These are phyloP conservation scores for Pogonomyrmex californicus DNA, from an alignment of 1,140 invertebrate species.

Conservation along the genomic window DNA sequence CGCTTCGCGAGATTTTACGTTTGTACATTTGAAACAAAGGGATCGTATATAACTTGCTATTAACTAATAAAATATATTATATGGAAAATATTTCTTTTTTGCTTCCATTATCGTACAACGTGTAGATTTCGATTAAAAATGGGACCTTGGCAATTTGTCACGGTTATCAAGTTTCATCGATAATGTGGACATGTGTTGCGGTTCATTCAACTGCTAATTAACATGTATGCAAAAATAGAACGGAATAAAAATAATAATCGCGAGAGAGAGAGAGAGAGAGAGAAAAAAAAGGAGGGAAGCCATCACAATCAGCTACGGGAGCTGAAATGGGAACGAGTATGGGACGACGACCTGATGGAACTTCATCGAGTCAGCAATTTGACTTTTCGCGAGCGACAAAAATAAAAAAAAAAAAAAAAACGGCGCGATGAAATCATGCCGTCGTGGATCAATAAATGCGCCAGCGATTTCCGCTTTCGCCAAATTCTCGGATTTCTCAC, in stretches of 20 bases:
- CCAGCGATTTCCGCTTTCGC: slow-evolving; percentile 62
- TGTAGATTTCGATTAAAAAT: background rate
- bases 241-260: slow-evolving; percentile 62
- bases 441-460: slow-evolving; percentile 33
- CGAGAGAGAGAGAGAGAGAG: too few species aligned
- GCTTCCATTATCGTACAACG: background rate
- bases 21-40: too few species aligned
- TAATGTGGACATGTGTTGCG: background rate
- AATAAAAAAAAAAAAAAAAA: too few species aligned
- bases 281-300: background rate
- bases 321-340: background rate
- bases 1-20: background rate
- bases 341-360: slow-evolving; percentile 40
- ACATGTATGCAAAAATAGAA: background rate
- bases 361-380: slow-evolving; percentile 47
- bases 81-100: background rate
- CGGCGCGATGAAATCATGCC: background rate
- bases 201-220: slow-evolving; percentile 10
- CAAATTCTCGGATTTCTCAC: slow-evolving; percentile 60
- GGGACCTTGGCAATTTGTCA: background rate
- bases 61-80: background rate
- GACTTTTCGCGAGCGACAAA: slow-evolving; percentile 32
- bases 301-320: slow-evolving; percentile 7
- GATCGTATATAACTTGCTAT: too few species aligned
- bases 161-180: background rate